Conservation (phyloP, 37 sponge, comb jelly and placozoan species). For the Tethya wilhelma region DNA sequence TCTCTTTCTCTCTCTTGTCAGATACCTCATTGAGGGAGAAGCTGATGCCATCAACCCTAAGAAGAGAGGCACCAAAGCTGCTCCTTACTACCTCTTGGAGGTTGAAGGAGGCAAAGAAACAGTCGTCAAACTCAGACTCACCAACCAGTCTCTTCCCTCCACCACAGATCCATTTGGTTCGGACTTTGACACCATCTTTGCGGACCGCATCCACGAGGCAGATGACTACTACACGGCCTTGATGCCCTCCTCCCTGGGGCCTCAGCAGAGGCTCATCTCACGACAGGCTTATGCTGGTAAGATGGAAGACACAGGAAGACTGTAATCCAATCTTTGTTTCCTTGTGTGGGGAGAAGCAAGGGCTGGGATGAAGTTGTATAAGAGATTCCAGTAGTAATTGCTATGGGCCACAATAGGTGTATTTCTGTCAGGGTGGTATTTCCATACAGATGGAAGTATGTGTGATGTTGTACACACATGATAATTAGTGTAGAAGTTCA, state of each 20-base stretch:
- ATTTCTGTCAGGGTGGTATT: too few relatives aligned
- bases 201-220: slow-evolving; percentile 62
- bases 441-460: too few relatives aligned
- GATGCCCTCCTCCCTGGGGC: slow-evolving; percentile 15
- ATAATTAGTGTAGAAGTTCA: too few relatives aligned
- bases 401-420: too few relatives aligned
- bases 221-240: slow-evolving; percentile 74
- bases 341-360: slow-evolving; percentile 30
- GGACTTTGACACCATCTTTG: slow-evolving; percentile 60
- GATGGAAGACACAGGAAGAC: slow-evolving; percentile 79
- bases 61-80: slow-evolving; percentile 77
- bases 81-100: slow-evolving; percentile 73
- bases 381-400: too few relatives aligned
- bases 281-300: slow-evolving; percentile 88
- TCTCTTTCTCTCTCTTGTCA: too few relatives aligned
- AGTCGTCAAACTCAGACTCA: slow-evolving; percentile 62
- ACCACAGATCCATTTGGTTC: slow-evolving; percentile 51
- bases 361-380: too few relatives aligned
- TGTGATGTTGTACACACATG: too few relatives aligned
- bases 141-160: slow-evolving; percentile 19
- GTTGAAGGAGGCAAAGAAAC: slow-evolving; percentile 56
- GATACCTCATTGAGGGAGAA: slow-evolving; percentile 72
- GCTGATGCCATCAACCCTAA: slow-evolving; percentile 71
- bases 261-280: slow-evolving; percentile 60
- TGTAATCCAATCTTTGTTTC: slow-evolving; percentile 69